Conservation (phyloP, 1,140 invertebrate species). For the Bactericera cockerelli region DNA sequence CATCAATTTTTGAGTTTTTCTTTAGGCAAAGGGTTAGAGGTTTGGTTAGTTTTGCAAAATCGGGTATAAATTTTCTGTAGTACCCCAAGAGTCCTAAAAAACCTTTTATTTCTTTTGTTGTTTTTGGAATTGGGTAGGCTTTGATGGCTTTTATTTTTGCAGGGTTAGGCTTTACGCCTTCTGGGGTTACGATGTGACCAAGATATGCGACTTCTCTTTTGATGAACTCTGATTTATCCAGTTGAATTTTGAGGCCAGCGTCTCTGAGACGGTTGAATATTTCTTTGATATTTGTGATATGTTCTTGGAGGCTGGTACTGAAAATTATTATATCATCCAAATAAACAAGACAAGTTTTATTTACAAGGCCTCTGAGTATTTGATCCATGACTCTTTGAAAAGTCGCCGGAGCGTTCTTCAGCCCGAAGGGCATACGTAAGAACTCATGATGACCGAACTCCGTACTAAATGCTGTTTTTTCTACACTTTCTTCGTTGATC, state of each 20-base stretch:
- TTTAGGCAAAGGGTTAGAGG: constrained; percentile 23
- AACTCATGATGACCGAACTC: constrained; percentile 27
- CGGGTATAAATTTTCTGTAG: constrained; percentile 27
- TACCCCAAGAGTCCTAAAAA: constrained; percentile 27
- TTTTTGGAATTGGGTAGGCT: constrained; percentile 25
- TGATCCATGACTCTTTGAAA: constrained; percentile 30
- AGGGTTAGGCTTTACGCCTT: constrained; percentile 26
- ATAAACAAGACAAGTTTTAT: constrained; percentile 14
- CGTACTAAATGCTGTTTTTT: constrained; percentile 33
- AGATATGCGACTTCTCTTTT: constrained; percentile 28
- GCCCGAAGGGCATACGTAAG: constrained; percentile 27
- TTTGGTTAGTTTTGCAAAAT: constrained; percentile 22
- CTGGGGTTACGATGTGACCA: constrained; percentile 26
- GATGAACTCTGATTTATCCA: constrained; percentile 25
- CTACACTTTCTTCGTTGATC: constrained; percentile 26
- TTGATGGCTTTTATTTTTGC: constrained; percentile 27
- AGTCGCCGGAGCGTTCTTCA: constrained; percentile 27
- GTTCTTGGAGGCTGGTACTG: constrained; percentile 8
- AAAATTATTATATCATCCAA: constrained; percentile 19
- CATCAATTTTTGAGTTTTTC: constrained; percentile 5
- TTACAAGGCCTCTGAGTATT: constrained; percentile 23
- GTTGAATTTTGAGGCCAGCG: constrained; percentile 15
- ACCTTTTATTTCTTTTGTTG: constrained; percentile 23
- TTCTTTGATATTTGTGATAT: constrained; percentile 11
- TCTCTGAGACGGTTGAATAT: constrained; percentile 8